Evolutionary conservation across 2,113 vertebrate genomes (phyloP), one percentile per base, ranked within the genome.

Genomic region (Thryonomys swinderianus): DNA sequence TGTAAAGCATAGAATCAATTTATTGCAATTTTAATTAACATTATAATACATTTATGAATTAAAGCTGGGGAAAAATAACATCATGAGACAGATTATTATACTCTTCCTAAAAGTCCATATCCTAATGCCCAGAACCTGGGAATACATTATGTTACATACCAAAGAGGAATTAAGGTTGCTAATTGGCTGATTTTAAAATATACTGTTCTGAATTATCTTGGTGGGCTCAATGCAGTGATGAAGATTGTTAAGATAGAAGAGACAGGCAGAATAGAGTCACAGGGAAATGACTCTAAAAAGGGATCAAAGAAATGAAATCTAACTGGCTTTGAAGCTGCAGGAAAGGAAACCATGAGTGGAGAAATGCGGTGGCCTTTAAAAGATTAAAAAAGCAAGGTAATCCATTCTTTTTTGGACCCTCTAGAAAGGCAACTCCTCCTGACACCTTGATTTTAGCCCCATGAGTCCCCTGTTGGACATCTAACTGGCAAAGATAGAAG

Each of bases 11-110:
- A 59, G 61, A 90, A 73, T 73, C 53, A 48, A 27, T 11, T 92
- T 83, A 90, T 92, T 45, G 90, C 90, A 10, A 79, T 53, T 90
- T n/a, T 88, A 93, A 27, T 57, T 69, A 61, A 69, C 53, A 82
- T n/a, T 45, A 27, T 30, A 83, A 71, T 93, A 96, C 48, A 87
- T 90, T 32, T 79, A 64, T 74, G 66, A 11, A 73, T 84, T 67
- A 96, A 96, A 30, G 89, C 48, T 78, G 59, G 12, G 25, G 32
- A 25, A 0, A 74, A 79, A 64, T n/a, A 91, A 18, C 40, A 90
- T 93, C 69, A 21, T 95, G 59, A 59, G 34, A 30, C 55, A 88
- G 18, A 88, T 45, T 59, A 88, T 74, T 40, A 21, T 4, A 9
- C 34, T 8, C 14, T 2, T 23, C 32, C 13, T 37, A 86, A 73